phyloP scores from a whole-genome alignment of 2,113 vertebrate species.

The Oncorhynchus kisutch region DNA sequence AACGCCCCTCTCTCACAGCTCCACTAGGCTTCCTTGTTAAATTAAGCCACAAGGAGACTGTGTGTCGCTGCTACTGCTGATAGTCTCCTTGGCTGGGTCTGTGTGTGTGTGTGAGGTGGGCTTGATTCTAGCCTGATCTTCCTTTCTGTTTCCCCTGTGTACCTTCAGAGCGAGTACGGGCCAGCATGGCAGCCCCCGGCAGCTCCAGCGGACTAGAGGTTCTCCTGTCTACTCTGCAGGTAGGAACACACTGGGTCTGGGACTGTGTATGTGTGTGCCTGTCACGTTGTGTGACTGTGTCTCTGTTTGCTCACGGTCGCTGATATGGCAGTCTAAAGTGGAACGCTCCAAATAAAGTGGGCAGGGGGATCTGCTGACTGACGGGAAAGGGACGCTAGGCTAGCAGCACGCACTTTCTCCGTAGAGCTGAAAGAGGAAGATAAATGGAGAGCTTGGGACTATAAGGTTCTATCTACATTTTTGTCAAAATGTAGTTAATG shows the following conservation, averaged over 20 bases:
- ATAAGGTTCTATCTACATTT: too few relatives aligned
- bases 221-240: constrained; percentile 87
- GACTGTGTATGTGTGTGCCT: not conserved
- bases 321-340: not conserved
- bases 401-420: not conserved
- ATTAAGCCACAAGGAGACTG: constrained; percentile 17
- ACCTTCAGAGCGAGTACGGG: constrained; percentile 56
- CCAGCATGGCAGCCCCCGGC: constrained; percentile 76
- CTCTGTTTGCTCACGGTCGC: not conserved
- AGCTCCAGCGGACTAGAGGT: constrained; percentile 85
- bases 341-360: not conserved
- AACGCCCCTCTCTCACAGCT: constrained; percentile 7
- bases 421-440: not conserved
- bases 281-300: not conserved
- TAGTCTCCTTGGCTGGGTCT: constrained; percentile 4
- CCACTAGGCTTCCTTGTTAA: constrained; percentile 18
- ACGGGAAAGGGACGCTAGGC: not conserved
- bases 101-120: not conserved
- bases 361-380: not conserved
- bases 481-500: too few relatives aligned
- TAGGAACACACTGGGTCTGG: constrained; percentile 60
- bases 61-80: not conserved
- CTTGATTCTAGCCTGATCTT: constrained; percentile 1
- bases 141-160: not conserved
- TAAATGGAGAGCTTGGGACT: too few relatives aligned